Conservation (phyloP, 1,140 invertebrate genomes). For the Papilio xuthus region DNA sequence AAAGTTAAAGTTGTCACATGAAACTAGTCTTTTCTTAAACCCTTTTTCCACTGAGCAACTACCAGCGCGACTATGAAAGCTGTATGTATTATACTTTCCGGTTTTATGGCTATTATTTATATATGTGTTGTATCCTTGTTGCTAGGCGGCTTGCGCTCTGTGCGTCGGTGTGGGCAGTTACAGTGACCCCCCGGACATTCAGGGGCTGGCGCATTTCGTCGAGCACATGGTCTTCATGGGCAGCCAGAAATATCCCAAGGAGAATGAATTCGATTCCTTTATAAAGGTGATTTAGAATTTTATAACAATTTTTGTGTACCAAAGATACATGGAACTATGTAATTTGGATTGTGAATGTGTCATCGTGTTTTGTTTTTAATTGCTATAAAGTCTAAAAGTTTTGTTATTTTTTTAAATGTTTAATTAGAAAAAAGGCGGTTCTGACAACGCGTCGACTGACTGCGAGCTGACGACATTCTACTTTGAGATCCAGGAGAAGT, state of each 20-base stretch:
- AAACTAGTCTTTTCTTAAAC: background rate
- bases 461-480: conserved; percentile 93
- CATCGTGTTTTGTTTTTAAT: no score
- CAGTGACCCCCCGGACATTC: conserved; percentile 85
- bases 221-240: conserved; percentile 99
- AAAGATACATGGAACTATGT: no score
- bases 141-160: conserved; percentile 87
- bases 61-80: no score
- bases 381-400: background rate
- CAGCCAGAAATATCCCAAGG: conserved; percentile 91
- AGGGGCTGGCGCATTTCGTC: conserved; percentile 95
- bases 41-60: no score
- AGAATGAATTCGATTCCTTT: conserved; percentile 93
- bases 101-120: background rate
- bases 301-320: no score
- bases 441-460: conserved; percentile 92
- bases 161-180: conserved; percentile 88
- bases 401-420: background rate
- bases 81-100: no score
- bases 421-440: conserved; percentile 87
- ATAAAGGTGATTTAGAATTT: conserved; percentile 80
- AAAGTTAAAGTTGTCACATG: background rate
- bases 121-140: conserved; percentile 19
- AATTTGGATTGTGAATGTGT: no score
- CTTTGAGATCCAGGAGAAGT: conserved; percentile 92